A percentile compares a stretch with the other conserved stretches of the same genome.
Conservation (phyloP, 53 echinoderm and acorn worm species). For the Holothuria leucospilota region DNA sequence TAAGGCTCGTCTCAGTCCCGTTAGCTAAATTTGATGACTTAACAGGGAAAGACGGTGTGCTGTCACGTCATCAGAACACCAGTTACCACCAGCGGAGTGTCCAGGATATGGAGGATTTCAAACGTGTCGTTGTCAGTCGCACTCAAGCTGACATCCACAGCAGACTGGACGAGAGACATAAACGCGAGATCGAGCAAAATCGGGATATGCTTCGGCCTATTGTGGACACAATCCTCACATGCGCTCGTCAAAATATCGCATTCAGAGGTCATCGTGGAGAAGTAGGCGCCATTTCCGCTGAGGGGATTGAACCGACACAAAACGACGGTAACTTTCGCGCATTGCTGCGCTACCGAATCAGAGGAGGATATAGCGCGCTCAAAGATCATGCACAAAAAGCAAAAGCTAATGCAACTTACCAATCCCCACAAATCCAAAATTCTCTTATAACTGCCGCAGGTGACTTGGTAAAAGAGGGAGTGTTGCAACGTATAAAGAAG, state of each 20-base stretch:
- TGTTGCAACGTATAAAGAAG: background rate
- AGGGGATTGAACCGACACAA: slow-evolving; percentile 5
- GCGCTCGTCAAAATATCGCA: slow-evolving; percentile 24
- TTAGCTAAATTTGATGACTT: slow-evolving; percentile 10
- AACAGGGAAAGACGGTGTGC: slow-evolving; percentile 13
- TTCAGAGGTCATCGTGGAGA: slow-evolving; percentile 22
- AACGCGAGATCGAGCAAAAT: background rate
- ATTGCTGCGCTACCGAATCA: background rate
- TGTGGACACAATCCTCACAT: slow-evolving; percentile 20
- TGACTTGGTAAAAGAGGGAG: background rate
- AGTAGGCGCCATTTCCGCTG: slow-evolving; percentile 10
- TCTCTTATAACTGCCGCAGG: background rate
- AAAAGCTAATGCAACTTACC: background rate
- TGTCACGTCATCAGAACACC: slow-evolving; percentile 23
- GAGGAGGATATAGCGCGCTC: slow-evolving; percentile 2
- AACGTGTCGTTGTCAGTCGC: slow-evolving; percentile 14
- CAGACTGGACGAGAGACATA: slow-evolving; percentile 5
- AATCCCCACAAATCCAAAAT: background rate
- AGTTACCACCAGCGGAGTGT: slow-evolving; percentile 3
- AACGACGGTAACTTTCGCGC: slow-evolving; percentile 22
- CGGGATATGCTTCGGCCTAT: background rate
- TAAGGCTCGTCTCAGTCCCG: slow-evolving; percentile 5
- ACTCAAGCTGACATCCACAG: background rate
- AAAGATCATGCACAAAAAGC: slow-evolving; percentile 10
- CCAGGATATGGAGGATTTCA: slow-evolving; percentile 24